phyloP scores from a whole-genome alignment of 1,140 invertebrate genomes.

The Telenomus remus region DNA sequence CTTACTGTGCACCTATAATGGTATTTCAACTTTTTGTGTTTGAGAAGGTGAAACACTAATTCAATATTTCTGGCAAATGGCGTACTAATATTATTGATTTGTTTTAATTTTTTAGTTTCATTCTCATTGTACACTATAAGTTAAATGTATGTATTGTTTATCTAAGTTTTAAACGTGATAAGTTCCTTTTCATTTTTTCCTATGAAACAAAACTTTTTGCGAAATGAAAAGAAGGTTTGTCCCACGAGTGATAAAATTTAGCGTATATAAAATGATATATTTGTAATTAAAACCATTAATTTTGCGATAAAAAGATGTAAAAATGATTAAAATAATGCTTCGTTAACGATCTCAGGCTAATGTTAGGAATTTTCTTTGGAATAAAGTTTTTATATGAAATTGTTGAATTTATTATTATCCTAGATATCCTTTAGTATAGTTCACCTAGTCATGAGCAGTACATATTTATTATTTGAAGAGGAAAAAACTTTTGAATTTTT shows the following conservation, averaged over 20 bases:
- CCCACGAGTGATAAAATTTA: conserved; percentile 32
- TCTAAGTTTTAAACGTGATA: conserved; percentile 2
- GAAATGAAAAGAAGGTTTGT: conserved; percentile 29
- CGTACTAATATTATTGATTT: too few relatives aligned
- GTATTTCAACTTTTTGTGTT: not conserved
- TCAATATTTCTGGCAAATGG: not conserved
- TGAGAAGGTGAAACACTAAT: not conserved
- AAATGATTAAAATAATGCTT: conserved; percentile 21
- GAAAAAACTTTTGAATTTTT: too few relatives aligned
- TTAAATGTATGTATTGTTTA: conserved; percentile 9
- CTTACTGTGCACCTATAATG: not conserved
- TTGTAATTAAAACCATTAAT: conserved; percentile 18
- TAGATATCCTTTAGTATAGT: too few relatives aligned
- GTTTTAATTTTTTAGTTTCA: too few relatives aligned
- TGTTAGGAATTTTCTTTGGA: conserved; percentile 12
- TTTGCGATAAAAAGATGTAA: conserved; percentile 7
- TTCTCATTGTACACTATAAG: conserved; percentile 17
- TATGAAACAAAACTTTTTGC: conserved; percentile 10
- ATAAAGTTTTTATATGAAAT: conserved; percentile 23
- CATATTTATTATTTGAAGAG: too few relatives aligned
- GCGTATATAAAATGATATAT: conserved; percentile 43
- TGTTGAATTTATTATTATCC: conserved; percentile 3
- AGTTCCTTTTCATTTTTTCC: conserved; percentile 19
- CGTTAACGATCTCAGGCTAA: conserved; percentile 34
- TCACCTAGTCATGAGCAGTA: too few relatives aligned